phyloP scores from a whole-genome alignment of 1,140 invertebrate genomes.

The Bombus vancouverensis region DNA sequence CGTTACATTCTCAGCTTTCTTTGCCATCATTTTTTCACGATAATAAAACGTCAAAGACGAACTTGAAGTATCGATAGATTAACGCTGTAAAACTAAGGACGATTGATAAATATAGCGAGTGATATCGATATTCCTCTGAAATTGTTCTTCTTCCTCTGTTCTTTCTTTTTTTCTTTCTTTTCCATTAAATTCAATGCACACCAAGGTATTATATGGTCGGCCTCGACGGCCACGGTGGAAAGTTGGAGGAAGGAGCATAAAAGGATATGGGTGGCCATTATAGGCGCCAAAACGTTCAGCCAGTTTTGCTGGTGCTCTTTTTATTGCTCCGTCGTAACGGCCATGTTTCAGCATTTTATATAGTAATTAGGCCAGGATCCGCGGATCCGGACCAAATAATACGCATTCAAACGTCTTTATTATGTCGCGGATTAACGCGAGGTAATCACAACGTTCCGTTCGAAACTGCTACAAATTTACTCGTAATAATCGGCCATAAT shows the following conservation, averaged over 20 bases:
- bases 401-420: slow-evolving; percentile 68
- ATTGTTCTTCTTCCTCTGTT: neutral
- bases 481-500: slow-evolving; percentile 56
- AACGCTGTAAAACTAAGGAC: neutral
- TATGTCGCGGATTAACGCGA: slow-evolving; percentile 66
- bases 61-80: slow-evolving; percentile 31
- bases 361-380: slow-evolving; percentile 67
- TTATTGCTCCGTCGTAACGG: slow-evolving; percentile 57
- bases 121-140: neutral
- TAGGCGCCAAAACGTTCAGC: slow-evolving; percentile 56
- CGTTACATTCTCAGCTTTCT: slow-evolving; percentile 24
- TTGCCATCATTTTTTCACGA: neutral
- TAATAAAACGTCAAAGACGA: slow-evolving; percentile 33
- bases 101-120: slow-evolving; percentile 14
- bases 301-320: slow-evolving; percentile 37
- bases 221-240: slow-evolving; percentile 14
- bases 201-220: neutral
- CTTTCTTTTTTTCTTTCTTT: neutral
- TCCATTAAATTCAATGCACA: slow-evolving; percentile 11
- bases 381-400: slow-evolving; percentile 45
- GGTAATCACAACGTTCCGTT: slow-evolving; percentile 68
- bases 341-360: slow-evolving; percentile 63
- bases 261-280: slow-evolving; percentile 41
- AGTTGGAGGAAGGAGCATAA: slow-evolving; percentile 27
- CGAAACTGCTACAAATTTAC: slow-evolving; percentile 51